Conservation (phyloP, 2,797 vertebrate genomes). For the Erithacus rubecula region DNA sequence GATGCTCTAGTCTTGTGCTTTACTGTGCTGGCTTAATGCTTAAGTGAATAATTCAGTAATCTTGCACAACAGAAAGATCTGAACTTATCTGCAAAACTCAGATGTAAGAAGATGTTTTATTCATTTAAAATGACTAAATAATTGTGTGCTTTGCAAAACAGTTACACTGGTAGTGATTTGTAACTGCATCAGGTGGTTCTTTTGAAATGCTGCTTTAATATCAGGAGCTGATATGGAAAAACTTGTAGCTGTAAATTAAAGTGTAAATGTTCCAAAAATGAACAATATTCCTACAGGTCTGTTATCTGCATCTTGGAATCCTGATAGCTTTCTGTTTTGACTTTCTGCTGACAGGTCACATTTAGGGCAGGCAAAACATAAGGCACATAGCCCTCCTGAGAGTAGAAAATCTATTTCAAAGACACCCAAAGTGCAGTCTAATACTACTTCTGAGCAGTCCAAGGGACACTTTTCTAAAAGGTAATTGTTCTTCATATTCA, state of each 20-base stretch:
- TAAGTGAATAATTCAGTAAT: neutral
- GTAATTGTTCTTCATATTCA: slow-evolving; percentile 85
- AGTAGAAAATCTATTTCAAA: slow-evolving; percentile 99
- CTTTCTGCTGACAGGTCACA: slow-evolving; percentile 98
- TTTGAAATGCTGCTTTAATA: neutral
- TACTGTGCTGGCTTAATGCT: neutral
- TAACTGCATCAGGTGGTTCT: neutral
- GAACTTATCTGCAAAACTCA: neutral
- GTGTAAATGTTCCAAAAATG: slow-evolving; percentile 9
- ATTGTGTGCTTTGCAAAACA: neutral
- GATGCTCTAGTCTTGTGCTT: neutral
- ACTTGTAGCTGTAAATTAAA: neutral
- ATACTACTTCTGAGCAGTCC: slow-evolving; percentile 93
- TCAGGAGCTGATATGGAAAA: neutral
- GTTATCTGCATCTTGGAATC: slow-evolving; percentile 67
- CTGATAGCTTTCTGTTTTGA: slow-evolving; percentile 82
- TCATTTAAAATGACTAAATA: neutral
- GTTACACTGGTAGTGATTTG: neutral
- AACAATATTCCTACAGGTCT: slow-evolving; percentile 55
- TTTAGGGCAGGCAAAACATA: slow-evolving; percentile 99
- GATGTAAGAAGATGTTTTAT: neutral
- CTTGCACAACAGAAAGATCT: neutral
- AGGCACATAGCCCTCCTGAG: slow-evolving; percentile 98
- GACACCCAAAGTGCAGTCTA: slow-evolving; percentile 98
- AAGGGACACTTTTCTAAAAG: slow-evolving; percentile 98